phyloP scores from a whole-genome alignment of 2,113 vertebrate species.

The Sciurus niger region DNA sequence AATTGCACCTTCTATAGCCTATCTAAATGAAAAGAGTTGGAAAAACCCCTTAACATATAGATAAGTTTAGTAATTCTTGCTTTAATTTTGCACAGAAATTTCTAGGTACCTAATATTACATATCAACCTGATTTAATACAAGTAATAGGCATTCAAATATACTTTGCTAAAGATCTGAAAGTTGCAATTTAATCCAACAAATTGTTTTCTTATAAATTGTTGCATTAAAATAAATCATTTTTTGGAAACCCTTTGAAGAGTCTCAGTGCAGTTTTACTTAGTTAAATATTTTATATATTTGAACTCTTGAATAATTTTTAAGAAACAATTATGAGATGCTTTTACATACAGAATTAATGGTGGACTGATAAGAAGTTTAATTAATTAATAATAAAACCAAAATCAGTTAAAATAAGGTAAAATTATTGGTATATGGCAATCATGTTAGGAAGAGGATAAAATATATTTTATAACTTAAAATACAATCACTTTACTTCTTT shows the following conservation, averaged over 20 bases:
- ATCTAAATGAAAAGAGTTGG: too few relatives aligned
- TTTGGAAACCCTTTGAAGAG: background rate
- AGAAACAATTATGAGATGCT: too few relatives aligned
- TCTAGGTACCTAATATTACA: too few relatives aligned
- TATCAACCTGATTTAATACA: too few relatives aligned
- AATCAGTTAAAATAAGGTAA: background rate
- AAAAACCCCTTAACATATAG: too few relatives aligned
- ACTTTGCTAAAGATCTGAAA: background rate
- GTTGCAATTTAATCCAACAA: background rate
- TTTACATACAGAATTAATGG: background rate
- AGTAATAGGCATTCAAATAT: background rate
- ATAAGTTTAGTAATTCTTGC: background rate
- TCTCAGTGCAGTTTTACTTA: background rate
- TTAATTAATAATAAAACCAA: background rate
- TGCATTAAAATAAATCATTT: background rate
- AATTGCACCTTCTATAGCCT: background rate
- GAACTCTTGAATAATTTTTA: too few relatives aligned
- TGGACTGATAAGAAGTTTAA: background rate
- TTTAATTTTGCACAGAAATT: background rate
- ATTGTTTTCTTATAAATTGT: background rate
- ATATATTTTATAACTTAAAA: background rate
- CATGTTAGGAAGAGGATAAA: background rate
- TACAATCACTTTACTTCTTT: background rate
- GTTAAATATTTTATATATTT: background rate
- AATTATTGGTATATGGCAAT: background rate